Conservation (phyloP, 2,113 vertebrate species). For the Clarias gariepinus region DNA sequence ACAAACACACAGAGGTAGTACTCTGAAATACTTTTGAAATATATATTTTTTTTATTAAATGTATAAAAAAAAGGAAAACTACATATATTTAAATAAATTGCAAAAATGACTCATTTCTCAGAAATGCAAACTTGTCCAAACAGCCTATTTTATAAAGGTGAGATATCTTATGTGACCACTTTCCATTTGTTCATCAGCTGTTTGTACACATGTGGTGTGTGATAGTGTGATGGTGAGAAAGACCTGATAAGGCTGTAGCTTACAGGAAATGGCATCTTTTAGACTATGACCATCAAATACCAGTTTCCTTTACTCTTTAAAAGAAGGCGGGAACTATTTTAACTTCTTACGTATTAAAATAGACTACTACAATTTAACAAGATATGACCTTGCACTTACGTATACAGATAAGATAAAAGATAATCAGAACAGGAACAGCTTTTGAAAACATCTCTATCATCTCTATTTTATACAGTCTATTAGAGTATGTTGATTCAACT, state of each 20-base stretch:
- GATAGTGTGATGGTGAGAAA: slow-evolving; percentile 22
- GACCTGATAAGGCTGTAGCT: not conserved
- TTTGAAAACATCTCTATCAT: not conserved
- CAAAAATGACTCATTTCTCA: not conserved
- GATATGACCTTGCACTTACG: not conserved
- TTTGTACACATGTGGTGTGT: slow-evolving; percentile 11
- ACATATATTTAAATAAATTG: not conserved
- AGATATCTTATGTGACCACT: slow-evolving; percentile 8
- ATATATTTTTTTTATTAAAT: too few relatives aligned
- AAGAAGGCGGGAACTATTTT: not conserved
- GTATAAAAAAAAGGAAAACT: not conserved
- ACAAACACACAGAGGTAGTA: not conserved
- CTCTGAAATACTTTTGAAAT: not conserved
- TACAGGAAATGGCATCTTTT: slow-evolving; percentile 23
- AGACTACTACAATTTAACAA: not conserved
- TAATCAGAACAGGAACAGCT: not conserved
- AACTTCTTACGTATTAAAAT: not conserved
- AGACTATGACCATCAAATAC: not conserved
- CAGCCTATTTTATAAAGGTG: slow-evolving; percentile 2
- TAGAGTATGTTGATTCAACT: not conserved
- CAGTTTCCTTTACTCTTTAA: not conserved
- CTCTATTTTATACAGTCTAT: not conserved
- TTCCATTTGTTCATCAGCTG: slow-evolving; percentile 8
- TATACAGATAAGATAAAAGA: not conserved
- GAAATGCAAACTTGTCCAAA: not conserved